Evolutionary conservation across 2,888 invertebrate genomes (phyloP).

Genomic region (Drepana falcataria): DNA sequence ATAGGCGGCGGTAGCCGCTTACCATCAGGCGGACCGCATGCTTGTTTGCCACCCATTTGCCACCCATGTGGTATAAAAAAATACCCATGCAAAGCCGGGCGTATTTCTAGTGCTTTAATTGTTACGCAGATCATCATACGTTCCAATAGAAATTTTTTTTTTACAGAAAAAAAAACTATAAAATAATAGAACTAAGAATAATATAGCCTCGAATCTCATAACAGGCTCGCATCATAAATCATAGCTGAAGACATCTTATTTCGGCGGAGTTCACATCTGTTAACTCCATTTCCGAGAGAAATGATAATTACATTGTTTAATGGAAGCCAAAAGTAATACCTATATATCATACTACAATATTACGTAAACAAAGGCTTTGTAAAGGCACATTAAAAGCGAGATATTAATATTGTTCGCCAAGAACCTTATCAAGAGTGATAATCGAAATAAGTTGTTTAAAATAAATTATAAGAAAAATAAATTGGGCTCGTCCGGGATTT

Average conservation of each 20-base stretch:
- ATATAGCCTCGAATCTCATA: not conserved
- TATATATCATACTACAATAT: not conserved
- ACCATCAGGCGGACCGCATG: too few species aligned
- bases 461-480: not conserved
- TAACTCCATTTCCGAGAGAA: not conserved
- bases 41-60: too few species aligned
- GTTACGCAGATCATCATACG: too few species aligned
- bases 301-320: not conserved
- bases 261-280: not conserved
- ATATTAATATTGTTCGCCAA: too few species aligned
- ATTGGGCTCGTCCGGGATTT: conserved; percentile 74
- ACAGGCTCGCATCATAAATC: not conserved
- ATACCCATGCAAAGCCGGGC: too few species aligned
- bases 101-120: too few species aligned
- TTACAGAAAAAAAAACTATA: not conserved
- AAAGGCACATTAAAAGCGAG: too few species aligned
- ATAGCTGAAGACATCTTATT: not conserved
- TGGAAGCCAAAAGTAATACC: not conserved
- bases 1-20: too few species aligned
- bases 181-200: not conserved
- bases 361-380: too few species aligned
- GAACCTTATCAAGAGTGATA: too few species aligned
- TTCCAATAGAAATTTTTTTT: too few species aligned
- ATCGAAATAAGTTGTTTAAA: not conserved
- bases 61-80: too few species aligned